These are phyloP conservation scores for Rhodophaea formosa DNA, from an alignment of 2,888 invertebrate species.

Conservation along the genomic window DNA sequence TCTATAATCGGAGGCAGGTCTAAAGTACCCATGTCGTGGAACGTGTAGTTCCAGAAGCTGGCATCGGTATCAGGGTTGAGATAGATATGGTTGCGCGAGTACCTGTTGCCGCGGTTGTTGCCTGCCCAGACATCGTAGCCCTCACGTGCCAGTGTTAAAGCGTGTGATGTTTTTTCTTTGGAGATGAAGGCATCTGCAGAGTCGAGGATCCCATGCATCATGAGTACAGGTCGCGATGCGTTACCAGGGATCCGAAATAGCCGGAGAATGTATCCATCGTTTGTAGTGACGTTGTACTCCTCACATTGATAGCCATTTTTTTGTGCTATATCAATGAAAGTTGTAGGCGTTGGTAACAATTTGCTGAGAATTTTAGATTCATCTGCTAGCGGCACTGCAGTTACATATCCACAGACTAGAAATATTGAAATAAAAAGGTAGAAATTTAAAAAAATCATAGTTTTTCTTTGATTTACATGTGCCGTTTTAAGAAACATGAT, in stretches of 20 bases:
- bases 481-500: background rate
- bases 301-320: slow-evolving; percentile 21
- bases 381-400: background rate
- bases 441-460: background rate
- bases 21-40: slow-evolving; percentile 83
- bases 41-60: slow-evolving; percentile 14
- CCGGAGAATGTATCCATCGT: slow-evolving; percentile 34
- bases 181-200: slow-evolving; percentile 21
- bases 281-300: slow-evolving; percentile 19
- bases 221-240: slow-evolving; percentile 16
- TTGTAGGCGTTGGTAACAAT: background rate
- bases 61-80: slow-evolving; percentile 19
- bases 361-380: background rate
- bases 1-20: slow-evolving; percentile 84
- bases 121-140: slow-evolving; percentile 26
- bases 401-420: background rate
- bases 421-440: background rate
- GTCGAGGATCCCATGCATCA: slow-evolving; percentile 23
- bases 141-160: slow-evolving; percentile 2
- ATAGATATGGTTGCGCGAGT: slow-evolving; percentile 19
- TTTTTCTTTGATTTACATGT: background rate
- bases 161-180: slow-evolving; percentile 18
- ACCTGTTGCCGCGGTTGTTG: slow-evolving; percentile 23
- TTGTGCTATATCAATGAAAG: slow-evolving; percentile 17
- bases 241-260: slow-evolving; percentile 22